These are phyloP conservation scores for Hippocampus abdominalis DNA, from an alignment of 2,113 vertebrate species.

Conservation along the genomic window DNA sequence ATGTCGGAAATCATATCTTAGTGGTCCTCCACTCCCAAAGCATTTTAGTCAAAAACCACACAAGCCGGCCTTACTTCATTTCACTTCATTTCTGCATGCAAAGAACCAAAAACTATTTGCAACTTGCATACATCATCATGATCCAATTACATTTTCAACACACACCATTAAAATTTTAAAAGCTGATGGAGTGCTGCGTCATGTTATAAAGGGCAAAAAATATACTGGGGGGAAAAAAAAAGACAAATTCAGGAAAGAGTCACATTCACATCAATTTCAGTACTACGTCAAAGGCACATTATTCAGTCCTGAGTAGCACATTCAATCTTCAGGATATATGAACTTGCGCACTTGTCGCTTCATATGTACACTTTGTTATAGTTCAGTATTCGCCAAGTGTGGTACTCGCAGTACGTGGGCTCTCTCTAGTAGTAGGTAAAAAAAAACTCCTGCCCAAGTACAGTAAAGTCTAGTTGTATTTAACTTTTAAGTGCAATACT, in stretches of 20 bases:
- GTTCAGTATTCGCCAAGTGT: no score
- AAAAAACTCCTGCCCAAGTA: no score
- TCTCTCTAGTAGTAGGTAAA: no score
- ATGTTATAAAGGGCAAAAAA: neutral
- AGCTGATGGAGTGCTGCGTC: neutral
- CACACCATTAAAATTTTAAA: neutral
- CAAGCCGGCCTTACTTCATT: neutral
- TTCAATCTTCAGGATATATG: neutral
- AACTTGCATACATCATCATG: neutral
- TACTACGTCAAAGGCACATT: neutral
- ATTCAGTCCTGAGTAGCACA: neutral
- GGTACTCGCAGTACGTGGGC: no score
- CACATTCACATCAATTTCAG: neutral
- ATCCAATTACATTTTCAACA: neutral
- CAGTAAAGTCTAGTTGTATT: no score
- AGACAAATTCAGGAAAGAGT: neutral
- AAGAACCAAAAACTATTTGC: constrained; percentile 2
- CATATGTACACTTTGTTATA: no score
- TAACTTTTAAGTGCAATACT: no score
- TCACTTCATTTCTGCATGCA: constrained; percentile 15
- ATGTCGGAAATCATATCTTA: constrained; percentile 29
- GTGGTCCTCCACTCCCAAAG: neutral
- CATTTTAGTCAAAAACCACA: neutral
- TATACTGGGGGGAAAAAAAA: neutral
- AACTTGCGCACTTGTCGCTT: no score